These are phyloP conservation scores for Antheraea yamamai DNA, from an alignment of 2,888 invertebrate genomes.

Conservation along the genomic window DNA sequence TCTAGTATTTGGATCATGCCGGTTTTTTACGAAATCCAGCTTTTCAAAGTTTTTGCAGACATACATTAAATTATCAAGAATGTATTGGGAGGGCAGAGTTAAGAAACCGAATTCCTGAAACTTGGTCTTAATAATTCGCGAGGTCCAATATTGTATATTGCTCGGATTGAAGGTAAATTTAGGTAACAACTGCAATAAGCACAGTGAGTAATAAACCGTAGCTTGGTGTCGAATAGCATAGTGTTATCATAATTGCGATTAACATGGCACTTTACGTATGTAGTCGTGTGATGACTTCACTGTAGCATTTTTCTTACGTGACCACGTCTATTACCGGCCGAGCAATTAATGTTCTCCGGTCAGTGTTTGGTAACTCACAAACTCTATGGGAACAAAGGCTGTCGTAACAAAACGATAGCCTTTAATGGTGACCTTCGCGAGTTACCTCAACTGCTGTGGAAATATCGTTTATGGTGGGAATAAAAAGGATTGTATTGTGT, in stretches of 20 bases:
- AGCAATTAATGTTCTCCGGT: slow-evolving; percentile 30
- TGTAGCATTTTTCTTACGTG: slow-evolving; percentile 9
- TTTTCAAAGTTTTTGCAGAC: too few relatives aligned
- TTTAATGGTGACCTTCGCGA: slow-evolving; percentile 1
- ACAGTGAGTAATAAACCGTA: background rate
- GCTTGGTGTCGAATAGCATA: background rate
- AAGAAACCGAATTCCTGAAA: too few relatives aligned
- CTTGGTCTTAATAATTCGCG: too few relatives aligned
- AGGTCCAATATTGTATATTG: too few relatives aligned
- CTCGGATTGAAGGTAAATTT: too few relatives aligned
- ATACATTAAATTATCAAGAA: too few relatives aligned
- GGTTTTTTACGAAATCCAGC: too few relatives aligned
- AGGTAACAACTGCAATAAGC: too few relatives aligned
- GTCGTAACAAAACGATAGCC: slow-evolving; percentile 35
- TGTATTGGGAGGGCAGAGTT: too few relatives aligned
- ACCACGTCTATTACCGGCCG: slow-evolving; percentile 18
- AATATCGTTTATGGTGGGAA: slow-evolving; percentile 9
- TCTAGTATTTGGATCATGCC: too few relatives aligned
- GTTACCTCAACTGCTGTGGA: slow-evolving; percentile 4
- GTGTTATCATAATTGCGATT: background rate
- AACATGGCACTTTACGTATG: background rate
- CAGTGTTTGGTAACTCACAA: slow-evolving; percentile 29
- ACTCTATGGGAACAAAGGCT: slow-evolving; percentile 31
- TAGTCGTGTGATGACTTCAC: background rate
- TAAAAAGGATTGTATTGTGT: slow-evolving; percentile 4